Conservation (phyloP, 2,888 invertebrate species). For the Patella ulyssiponensis region DNA sequence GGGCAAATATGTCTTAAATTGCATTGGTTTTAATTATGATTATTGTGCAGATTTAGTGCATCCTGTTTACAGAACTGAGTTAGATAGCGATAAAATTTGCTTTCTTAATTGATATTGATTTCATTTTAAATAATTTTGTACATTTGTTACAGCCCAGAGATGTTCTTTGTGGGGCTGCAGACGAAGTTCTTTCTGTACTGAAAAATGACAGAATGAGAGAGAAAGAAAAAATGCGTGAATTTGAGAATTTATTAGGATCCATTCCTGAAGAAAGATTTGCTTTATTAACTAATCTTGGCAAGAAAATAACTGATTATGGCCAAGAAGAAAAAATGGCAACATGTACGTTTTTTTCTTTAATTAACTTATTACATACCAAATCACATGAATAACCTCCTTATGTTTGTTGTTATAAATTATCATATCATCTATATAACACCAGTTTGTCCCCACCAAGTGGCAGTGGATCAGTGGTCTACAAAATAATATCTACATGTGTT, state of each 20-base stretch:
- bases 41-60: too few species aligned
- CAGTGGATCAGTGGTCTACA: not conserved
- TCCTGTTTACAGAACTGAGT: too few species aligned
- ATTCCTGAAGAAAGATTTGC: conserved; percentile 94
- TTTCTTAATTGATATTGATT: too few species aligned
- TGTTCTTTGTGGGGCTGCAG: conserved; percentile 98
- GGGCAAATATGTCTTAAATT: not conserved
- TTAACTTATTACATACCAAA: too few species aligned
- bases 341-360: conserved; percentile 41
- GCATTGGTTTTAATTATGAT: too few species aligned
- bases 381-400: not conserved
- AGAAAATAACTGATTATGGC: conserved; percentile 95
- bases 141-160: conserved; percentile 83
- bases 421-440: not conserved
- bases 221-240: conserved; percentile 89
- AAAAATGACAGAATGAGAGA: conserved; percentile 97
- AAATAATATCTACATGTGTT: too few species aligned
- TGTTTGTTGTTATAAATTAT: not conserved
- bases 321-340: conserved; percentile 76
- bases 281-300: conserved; percentile 93
- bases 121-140: too few species aligned
- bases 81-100: too few species aligned
- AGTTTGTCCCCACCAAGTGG: not conserved
- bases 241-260: conserved; percentile 85
- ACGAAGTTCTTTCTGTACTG: conserved; percentile 94